These are phyloP conservation scores for Brachionus plicatilis DNA, from an alignment of 1,140 invertebrate species.

Conservation along the genomic window DNA sequence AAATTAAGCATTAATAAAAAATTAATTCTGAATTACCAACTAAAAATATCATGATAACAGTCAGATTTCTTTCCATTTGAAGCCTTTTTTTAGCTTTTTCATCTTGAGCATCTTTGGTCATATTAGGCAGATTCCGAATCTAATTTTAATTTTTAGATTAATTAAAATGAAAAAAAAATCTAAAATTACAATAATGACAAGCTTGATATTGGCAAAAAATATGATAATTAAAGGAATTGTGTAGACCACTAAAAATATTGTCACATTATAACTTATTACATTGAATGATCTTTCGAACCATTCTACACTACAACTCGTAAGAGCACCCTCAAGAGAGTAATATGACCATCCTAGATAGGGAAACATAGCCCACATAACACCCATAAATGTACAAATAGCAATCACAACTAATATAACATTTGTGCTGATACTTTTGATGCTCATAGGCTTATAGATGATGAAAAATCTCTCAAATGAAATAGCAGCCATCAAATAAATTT, in stretches of 20 bases:
- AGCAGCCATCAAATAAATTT: conserved; percentile 27
- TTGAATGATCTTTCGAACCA: conserved; percentile 39
- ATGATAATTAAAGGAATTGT: conserved; percentile 9
- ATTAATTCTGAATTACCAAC: not conserved
- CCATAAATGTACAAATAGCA: not conserved
- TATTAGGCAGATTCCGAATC: conserved; percentile 23
- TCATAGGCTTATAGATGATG: conserved; percentile 21
- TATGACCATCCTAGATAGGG: conserved; percentile 26
- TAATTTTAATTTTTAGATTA: not conserved
- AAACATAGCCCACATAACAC: not conserved
- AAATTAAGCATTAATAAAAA: not conserved
- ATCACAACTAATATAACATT: not conserved
- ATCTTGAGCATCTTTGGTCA: conserved; percentile 26
- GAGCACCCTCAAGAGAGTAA: conserved; percentile 36
- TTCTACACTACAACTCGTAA: conserved; percentile 27
- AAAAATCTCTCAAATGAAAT: conserved; percentile 32
- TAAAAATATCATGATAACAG: conserved; percentile 30
- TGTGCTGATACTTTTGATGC: conserved; percentile 15
- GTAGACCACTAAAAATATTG: conserved; percentile 22
- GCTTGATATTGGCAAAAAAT: conserved; percentile 5
- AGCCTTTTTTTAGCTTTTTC: conserved; percentile 13
- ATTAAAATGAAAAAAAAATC: not conserved
- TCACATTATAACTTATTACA: conserved; percentile 39
- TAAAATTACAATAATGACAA: conserved; percentile 13
- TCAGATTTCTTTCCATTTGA: conserved; percentile 5